Conservation (phyloP, 2,113 vertebrate species). For the rat (Rattus norvegicus) region DNA sequence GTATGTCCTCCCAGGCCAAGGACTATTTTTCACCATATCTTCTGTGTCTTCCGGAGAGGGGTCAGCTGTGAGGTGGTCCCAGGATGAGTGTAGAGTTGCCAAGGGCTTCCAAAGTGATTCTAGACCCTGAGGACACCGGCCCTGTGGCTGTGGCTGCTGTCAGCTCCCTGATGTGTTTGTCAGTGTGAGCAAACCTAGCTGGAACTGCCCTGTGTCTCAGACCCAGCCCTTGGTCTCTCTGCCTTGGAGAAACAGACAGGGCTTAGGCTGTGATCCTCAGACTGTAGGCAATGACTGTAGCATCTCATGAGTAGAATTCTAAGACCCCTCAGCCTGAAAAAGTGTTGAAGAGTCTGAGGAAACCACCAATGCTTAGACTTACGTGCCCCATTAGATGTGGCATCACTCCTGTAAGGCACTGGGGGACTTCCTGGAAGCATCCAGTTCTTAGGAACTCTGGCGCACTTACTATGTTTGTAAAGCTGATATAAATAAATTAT, state of each 20-base stretch:
- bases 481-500: not conserved
- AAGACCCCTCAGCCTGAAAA: not conserved
- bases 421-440: not conserved
- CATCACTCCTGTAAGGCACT: not conserved
- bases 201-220: fast-evolving
- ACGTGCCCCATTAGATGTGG: not conserved
- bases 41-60: not conserved
- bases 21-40: not conserved
- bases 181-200: fast-evolving
- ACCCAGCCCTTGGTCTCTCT: fast-evolving
- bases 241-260: not conserved
- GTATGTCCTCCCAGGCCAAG: not conserved
- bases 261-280: not conserved
- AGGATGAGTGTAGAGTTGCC: fast-evolving
- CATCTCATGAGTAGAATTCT: not conserved
- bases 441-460: not conserved
- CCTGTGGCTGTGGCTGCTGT: not conserved
- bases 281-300: fast-evolving
- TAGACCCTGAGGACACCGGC: fast-evolving
- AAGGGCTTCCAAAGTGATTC: not conserved
- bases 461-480: not conserved
- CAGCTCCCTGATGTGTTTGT: fast-evolving
- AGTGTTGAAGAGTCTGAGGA: not conserved
- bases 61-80: no score
- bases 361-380: not conserved